These are phyloP conservation scores for Hoplostethus atlanticus DNA, from an alignment of 2,797 vertebrate species.

Conservation along the genomic window DNA sequence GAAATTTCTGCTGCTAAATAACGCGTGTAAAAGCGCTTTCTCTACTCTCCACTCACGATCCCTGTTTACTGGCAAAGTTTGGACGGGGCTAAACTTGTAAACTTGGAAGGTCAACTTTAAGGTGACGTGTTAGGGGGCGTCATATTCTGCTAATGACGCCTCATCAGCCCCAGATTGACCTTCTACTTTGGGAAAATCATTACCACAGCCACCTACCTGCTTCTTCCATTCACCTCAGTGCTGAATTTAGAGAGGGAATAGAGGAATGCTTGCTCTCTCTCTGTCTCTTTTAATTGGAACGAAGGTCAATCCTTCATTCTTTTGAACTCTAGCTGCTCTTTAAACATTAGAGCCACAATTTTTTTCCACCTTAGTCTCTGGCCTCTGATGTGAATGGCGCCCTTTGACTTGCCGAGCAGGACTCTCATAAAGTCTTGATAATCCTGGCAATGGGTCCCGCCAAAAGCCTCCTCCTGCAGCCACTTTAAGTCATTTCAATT, in stretches of 20 bases:
- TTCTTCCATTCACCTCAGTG: background rate
- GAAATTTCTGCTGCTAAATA: too few relatives aligned
- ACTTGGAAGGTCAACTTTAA: background rate
- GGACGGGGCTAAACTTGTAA: too few relatives aligned
- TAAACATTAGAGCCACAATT: background rate
- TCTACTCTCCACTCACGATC: too few relatives aligned
- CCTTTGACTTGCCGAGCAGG: background rate
- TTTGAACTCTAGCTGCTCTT: background rate
- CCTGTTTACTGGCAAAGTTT: too few relatives aligned
- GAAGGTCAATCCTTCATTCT: background rate
- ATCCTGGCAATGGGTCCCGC: background rate
- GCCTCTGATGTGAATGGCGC: background rate
- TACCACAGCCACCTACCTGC: too few relatives aligned
- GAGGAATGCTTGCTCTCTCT: too few relatives aligned
- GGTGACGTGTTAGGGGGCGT: background rate
- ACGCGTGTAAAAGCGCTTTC: too few relatives aligned
- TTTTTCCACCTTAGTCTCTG: background rate
- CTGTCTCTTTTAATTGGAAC: background rate
- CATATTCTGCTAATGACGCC: background rate
- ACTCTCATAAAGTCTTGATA: background rate
- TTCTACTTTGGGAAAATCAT: background rate
- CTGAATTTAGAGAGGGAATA: background rate
- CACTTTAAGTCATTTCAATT: constrained; percentile 3
- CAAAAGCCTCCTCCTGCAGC: background rate
- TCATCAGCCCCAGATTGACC: background rate